These are phyloP conservation scores for Alouatta palliata DNA, from an alignment of 2,113 vertebrate genomes.

Conservation along the genomic window DNA sequence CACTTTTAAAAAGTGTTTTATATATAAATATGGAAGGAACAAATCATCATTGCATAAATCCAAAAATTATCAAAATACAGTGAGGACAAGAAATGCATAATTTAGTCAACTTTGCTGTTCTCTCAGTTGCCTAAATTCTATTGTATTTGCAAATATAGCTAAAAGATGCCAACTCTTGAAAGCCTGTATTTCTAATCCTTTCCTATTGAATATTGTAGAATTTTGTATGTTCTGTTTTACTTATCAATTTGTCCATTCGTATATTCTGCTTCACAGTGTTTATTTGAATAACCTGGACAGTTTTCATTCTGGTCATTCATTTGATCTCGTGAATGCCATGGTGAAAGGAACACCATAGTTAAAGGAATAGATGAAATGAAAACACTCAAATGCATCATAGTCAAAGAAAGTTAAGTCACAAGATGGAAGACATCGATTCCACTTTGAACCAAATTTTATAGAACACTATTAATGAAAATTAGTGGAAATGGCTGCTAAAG, in stretches of 20 bases:
- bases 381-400: conserved; percentile 87
- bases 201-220: conserved; percentile 68
- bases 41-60: conserved; percentile 76
- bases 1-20: conserved; percentile 83
- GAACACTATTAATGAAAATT: conserved; percentile 82
- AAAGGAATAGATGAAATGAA: conserved; percentile 84
- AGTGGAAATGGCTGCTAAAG: conserved; percentile 82
- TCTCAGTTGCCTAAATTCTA: conserved; percentile 75
- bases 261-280: conserved; percentile 57
- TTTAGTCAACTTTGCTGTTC: conserved; percentile 63
- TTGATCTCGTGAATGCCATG: conserved; percentile 77
- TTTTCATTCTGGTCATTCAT: conserved; percentile 73
- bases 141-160: conserved; percentile 73
- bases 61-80: conserved; percentile 74
- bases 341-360: conserved; percentile 81
- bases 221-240: background rate
- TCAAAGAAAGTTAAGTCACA: conserved; percentile 83
- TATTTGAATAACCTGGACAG: conserved; percentile 71
- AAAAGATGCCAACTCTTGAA: conserved; percentile 76
- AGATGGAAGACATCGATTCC: conserved; percentile 81
- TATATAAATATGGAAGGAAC: conserved; percentile 84
- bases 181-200: conserved; percentile 76
- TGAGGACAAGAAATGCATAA: conserved; percentile 70
- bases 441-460: conserved; percentile 84
- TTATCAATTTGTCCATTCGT: background rate